Percentiles rank a stretch among this genome's conserved stretches.
These are phyloP conservation scores for Pelecanus crispus DNA, from an alignment of 2,113 vertebrate genomes.

Conservation along the genomic window DNA sequence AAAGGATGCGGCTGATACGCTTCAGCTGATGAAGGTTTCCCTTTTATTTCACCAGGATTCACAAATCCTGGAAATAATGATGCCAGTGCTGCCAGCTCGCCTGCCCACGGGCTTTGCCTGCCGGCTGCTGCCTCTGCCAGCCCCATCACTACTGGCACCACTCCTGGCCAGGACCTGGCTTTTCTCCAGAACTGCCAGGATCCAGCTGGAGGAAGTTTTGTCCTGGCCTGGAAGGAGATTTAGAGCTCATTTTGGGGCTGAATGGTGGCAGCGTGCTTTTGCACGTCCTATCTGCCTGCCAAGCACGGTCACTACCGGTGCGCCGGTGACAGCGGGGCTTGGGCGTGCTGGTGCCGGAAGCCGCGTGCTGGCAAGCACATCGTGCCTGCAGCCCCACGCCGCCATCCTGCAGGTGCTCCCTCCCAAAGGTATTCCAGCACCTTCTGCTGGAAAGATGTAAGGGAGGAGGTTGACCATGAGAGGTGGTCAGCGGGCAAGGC, in stretches of 20 bases:
- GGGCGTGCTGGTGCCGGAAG: background rate
- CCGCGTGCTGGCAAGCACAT: background rate
- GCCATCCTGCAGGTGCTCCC: background rate
- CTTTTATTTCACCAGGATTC: background rate
- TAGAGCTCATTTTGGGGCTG: constrained; percentile 50
- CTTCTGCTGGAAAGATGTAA: background rate
- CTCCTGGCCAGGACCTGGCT: background rate
- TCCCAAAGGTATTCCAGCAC: background rate
- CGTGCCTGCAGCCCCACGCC: rapidly evolving
- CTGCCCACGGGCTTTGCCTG: background rate
- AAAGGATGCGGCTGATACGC: rapidly evolving
- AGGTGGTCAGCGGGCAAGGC: background rate
- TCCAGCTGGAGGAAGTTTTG: constrained; percentile 43
- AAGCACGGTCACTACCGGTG: background rate
- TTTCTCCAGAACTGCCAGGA: background rate
- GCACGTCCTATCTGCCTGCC: background rate
- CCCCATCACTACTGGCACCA: background rate
- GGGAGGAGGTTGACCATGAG: background rate
- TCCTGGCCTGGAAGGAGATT: constrained; percentile 36
- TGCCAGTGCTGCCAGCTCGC: background rate
- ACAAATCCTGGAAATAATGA: background rate
- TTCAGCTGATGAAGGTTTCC: background rate
- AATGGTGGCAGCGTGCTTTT: constrained; percentile 48
- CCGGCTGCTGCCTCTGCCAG: background rate
- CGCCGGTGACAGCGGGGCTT: background rate